A percentile compares a stretch with the other conserved stretches of the same genome.
These are phyloP conservation scores for Dermatophagoides farinae DNA, from an alignment of 1,140 invertebrate species.

Conservation along the genomic window DNA sequence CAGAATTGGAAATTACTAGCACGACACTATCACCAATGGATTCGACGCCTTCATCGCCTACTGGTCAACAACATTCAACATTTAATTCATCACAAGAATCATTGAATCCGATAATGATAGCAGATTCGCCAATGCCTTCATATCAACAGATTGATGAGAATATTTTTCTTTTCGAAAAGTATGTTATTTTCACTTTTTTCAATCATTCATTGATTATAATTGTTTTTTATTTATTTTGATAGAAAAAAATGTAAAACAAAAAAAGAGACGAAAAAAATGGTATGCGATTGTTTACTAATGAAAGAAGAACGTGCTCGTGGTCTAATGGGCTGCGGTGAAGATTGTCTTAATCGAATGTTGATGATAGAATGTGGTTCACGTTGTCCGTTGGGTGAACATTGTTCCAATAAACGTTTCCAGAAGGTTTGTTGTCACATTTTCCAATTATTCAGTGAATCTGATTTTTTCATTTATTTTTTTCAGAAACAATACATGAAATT, in stretches of 20 bases:
- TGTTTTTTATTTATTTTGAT: conserved; percentile 13
- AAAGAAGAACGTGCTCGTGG: conserved; percentile 63
- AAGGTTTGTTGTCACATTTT: conserved; percentile 27
- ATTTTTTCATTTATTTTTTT: not conserved
- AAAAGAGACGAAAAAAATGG: conserved; percentile 75
- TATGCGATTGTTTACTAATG: conserved; percentile 79
- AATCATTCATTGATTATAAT: not conserved
- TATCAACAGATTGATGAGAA: conserved; percentile 64
- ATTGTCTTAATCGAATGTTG: conserved; percentile 84
- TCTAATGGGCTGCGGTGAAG: conserved; percentile 71
- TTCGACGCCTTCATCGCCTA: not conserved
- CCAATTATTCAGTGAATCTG: not conserved
- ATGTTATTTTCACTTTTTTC: conserved; percentile 7
- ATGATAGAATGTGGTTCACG: conserved; percentile 91
- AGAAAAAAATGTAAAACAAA: conserved; percentile 39
- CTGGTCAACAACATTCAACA: not conserved
- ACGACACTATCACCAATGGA: conserved; percentile 11
- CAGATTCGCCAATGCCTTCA: conserved; percentile 42
- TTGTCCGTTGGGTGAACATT: conserved; percentile 63
- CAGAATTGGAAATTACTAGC: conserved; percentile 41
- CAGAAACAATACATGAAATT: conserved; percentile 53
- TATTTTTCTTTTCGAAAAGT: conserved; percentile 39
- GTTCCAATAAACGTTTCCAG: conserved; percentile 86
- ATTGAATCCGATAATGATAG: not conserved
- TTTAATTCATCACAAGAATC: no score